These are phyloP conservation scores for Achatina immaculata DNA, from an alignment of 1,140 invertebrate species.

Conservation along the genomic window DNA sequence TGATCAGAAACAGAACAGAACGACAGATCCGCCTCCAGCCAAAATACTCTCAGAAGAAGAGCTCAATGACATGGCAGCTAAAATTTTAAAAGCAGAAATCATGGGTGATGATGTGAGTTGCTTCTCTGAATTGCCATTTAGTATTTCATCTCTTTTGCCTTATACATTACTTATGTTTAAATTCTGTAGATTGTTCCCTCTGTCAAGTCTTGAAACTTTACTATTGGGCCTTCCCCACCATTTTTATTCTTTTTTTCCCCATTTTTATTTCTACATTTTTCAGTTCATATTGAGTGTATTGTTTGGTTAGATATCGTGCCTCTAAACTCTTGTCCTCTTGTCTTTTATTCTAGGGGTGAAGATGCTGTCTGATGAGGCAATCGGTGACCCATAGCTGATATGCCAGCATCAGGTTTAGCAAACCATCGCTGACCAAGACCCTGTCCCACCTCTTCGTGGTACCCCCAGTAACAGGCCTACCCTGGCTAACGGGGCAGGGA, in stretches of 20 bases:
- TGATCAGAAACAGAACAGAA: slow-evolving; percentile 20
- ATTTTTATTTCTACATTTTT: not conserved
- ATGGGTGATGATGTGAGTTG: slow-evolving; percentile 80
- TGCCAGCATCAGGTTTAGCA: too few species aligned
- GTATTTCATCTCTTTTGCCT: not conserved
- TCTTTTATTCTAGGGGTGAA: too few species aligned
- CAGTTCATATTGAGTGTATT: too few species aligned
- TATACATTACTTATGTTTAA: not conserved
- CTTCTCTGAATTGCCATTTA: not conserved
- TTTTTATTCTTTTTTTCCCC: not conserved
- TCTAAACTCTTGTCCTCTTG: too few species aligned
- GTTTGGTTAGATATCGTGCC: too few species aligned
- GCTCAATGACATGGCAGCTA: slow-evolving; percentile 89
- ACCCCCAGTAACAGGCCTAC: too few species aligned
- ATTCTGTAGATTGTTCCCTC: not conserved
- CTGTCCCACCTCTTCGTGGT: too few species aligned
- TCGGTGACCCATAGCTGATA: too few species aligned
- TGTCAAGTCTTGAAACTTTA: not conserved
- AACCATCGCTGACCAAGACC: too few species aligned
- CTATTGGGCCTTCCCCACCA: too few species aligned
- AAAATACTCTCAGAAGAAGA: slow-evolving; percentile 78
- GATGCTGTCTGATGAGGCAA: too few species aligned
- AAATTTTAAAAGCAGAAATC: slow-evolving; percentile 88
- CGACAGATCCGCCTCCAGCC: slow-evolving; percentile 18
- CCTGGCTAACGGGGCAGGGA: too few species aligned